A percentile compares a stretch with the other conserved stretches of the same genome.
phyloP scores from a whole-genome alignment of 2,888 invertebrate genomes.

The Acholoe squamosa region DNA sequence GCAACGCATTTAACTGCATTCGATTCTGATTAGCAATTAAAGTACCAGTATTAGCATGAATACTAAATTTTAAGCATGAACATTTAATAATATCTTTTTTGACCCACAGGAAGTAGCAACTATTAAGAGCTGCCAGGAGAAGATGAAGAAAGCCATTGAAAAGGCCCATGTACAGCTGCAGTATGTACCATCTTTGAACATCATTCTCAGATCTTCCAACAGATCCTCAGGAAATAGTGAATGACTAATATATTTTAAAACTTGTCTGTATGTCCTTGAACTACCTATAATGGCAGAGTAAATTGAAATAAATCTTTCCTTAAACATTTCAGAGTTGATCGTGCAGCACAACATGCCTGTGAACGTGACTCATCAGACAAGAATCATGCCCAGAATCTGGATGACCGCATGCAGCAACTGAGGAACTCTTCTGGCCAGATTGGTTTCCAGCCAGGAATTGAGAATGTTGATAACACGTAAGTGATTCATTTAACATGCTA shows the following conservation, averaged over 20 bases:
- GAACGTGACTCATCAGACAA: slow-evolving; percentile 95
- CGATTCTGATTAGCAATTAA: no score
- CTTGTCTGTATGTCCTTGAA: no score
- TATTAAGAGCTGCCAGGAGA: slow-evolving; percentile 90
- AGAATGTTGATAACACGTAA: slow-evolving; percentile 82
- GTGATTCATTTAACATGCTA: slow-evolving; percentile 63
- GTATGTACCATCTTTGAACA: slow-evolving; percentile 76
- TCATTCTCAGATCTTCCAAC: no score
- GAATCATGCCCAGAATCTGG: slow-evolving; percentile 88
- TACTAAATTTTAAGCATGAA: no score
- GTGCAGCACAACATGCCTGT: slow-evolving; percentile 88
- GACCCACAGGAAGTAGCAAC: slow-evolving; percentile 88
- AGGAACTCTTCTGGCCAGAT: slow-evolving; percentile 80
- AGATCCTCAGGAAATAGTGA: no score
- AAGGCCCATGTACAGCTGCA: slow-evolving; percentile 85
- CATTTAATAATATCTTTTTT: no score
- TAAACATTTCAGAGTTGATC: slow-evolving; percentile 80
- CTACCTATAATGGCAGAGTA: neutral
- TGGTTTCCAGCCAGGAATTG: slow-evolving; percentile 82
- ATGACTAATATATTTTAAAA: neutral
- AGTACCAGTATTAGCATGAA: no score
- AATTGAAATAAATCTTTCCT: neutral
- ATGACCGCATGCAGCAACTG: slow-evolving; percentile 82
- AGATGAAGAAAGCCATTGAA: slow-evolving; percentile 89
- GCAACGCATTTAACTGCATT: no score